phyloP scores from a whole-genome alignment of 2,113 vertebrate species.

The Pseudorasbora parva region DNA sequence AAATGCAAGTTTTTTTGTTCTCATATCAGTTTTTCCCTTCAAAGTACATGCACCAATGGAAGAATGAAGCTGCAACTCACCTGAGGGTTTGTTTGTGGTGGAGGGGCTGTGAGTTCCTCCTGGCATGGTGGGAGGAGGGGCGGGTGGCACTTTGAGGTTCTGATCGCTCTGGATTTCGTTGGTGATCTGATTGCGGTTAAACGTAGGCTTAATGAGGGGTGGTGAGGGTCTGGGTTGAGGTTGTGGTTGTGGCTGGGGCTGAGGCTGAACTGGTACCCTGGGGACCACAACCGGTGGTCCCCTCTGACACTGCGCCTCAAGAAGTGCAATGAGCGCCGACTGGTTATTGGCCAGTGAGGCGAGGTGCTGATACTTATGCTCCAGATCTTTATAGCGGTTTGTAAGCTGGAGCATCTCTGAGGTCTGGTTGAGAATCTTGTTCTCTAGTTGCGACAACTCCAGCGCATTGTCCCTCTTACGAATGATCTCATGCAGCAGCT shows the following conservation, averaged over 20 bases:
- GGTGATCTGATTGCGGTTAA: constrained; percentile 91
- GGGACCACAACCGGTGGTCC: constrained; percentile 66
- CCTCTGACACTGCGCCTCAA: constrained; percentile 92
- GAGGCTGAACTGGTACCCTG: constrained; percentile 70
- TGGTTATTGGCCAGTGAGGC: constrained; percentile 93
- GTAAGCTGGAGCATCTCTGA: constrained; percentile 93
- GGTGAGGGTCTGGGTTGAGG: constrained; percentile 73
- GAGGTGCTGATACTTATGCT: constrained; percentile 96
- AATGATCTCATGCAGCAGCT: constrained; percentile 97
- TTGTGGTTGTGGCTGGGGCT: constrained; percentile 53
- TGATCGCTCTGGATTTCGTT: constrained; percentile 98
- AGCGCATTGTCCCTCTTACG: constrained; percentile 95
- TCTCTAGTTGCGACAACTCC: constrained; percentile 95
- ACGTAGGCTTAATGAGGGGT: constrained; percentile 78
- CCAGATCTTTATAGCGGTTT: constrained; percentile 94
- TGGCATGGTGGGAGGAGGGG: constrained; percentile 90
- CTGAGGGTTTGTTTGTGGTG: constrained; percentile 92
- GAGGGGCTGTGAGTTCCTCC: constrained; percentile 86
- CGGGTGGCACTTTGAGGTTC: constrained; percentile 86
- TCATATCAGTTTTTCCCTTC: constrained; percentile 2
- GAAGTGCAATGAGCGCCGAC: constrained; percentile 85
- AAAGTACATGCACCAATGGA: background rate
- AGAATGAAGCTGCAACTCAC: constrained; percentile 77
- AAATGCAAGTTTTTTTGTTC: background rate
- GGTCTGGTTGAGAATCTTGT: constrained; percentile 95